Evolutionary conservation across 1,140 invertebrate genomes (phyloP), one percentile per base, ranked within the genome.

Genomic region (Samia ricini): DNA sequence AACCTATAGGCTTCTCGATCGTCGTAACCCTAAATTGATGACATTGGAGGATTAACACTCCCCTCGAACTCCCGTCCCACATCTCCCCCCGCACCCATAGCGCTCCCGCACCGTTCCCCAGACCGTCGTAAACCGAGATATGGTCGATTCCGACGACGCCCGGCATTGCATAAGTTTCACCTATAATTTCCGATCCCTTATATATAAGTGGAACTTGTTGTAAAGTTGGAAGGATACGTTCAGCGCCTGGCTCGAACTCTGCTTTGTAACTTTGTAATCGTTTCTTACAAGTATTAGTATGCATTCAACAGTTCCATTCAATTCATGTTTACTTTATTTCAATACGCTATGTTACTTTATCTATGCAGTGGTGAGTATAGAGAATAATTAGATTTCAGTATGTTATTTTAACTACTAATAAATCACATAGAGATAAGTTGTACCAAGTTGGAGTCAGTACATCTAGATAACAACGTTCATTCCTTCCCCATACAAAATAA

Each of bases 11-110:
- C 33, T 66, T 65, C 63, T 68, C 66, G 65, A 71, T 65, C 74
- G 60, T 71, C 65, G 73, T 76, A 72, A 78, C 64, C 75, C 72
- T 72, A 71, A 77, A 78, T 73, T 78, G 76, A 78, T 76, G 75
- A 74, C 76, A 72, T 61, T 68, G 66, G 59, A 61, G 56, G 65
- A 66, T 71, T 71, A 62, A 42, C 68, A 55, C 69, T 42, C 33
- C 33, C 33, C 33, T 12, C 50, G n/a, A 7, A 5, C 5, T 15
- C 1, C 48, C 50, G 50, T n/a, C 52, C 61, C 60, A 33, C 51
- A 61, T 58, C 42, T n/a, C 52, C 61, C 60, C 48, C 51, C 63
- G 61, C 42, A 62, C 66, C 18, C 66, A 18, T 59, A 21, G 61
- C n/a, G 22, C 56, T 10, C 36, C 52, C 33, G 26, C 23, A 18